phyloP scores from a whole-genome alignment of 2,797 vertebrate species.

The Gorsachius magnificus region DNA sequence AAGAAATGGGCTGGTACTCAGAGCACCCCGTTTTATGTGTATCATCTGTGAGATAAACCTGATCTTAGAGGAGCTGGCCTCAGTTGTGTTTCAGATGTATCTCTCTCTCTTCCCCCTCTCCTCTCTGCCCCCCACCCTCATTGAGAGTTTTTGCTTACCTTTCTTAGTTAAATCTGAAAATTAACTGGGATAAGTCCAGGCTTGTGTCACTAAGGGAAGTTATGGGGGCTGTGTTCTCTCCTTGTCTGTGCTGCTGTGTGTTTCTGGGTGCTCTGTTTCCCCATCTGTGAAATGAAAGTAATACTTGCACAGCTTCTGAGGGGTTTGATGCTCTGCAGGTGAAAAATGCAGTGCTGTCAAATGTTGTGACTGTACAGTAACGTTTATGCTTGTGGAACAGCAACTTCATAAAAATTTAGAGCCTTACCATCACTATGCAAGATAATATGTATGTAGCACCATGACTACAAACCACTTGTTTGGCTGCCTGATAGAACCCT shows the following conservation, averaged over 20 bases:
- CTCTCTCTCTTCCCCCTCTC: background rate
- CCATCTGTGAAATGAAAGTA: background rate
- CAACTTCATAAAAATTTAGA: background rate
- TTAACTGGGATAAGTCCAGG: background rate
- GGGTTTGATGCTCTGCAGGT: background rate
- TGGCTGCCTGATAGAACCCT: background rate
- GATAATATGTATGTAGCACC: background rate
- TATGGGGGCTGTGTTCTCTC: background rate
- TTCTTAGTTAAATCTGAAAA: background rate
- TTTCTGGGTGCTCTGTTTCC: background rate
- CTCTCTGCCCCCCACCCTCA: fast-evolving
- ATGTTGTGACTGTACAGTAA: background rate
- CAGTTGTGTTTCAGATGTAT: background rate
- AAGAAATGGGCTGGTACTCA: background rate
- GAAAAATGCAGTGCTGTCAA: conserved; percentile 1
- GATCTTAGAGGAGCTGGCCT: background rate
- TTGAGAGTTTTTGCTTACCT: background rate
- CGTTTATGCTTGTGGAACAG: background rate
- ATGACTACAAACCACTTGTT: background rate
- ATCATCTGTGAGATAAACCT: background rate
- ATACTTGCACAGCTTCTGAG: background rate
- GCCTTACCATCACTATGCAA: background rate
- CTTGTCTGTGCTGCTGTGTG: background rate
- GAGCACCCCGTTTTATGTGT: background rate
- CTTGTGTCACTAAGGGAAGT: background rate